Evolutionary conservation across 2,113 vertebrate species (phyloP).

Genomic region (Tychaedon coryphoeus): DNA sequence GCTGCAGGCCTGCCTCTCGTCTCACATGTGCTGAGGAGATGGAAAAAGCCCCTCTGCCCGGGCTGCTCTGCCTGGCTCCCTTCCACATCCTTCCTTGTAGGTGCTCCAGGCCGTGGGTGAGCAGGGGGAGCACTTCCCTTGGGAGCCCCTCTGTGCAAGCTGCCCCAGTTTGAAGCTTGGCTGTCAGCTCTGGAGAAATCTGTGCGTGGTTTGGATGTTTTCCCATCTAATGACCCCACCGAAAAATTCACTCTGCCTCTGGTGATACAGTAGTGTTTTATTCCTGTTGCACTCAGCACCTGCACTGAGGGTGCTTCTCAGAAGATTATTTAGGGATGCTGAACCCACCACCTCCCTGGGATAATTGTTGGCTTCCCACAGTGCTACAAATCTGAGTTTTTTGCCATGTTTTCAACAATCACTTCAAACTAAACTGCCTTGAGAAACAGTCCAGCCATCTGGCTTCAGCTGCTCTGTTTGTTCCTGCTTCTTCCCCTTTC

Average conservation of each 20-base stretch:
- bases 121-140: not conserved
- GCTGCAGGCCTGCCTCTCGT: not conserved
- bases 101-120: not conserved
- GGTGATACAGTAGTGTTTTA: not conserved
- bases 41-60: not conserved
- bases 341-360: not conserved
- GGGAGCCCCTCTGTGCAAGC: not conserved
- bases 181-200: not conserved
- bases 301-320: not conserved
- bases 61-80: not conserved
- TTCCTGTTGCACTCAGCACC: not conserved
- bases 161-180: accelerated
- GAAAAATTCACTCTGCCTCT: not conserved
- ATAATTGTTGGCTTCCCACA: not conserved
- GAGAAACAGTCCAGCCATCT: not conserved
- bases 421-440: not conserved
- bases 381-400: not conserved
- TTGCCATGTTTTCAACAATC: not conserved
- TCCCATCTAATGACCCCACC: not conserved
- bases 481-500: not conserved
- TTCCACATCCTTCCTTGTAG: not conserved
- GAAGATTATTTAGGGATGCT: not conserved
- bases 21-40: not conserved
- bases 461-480: constrained; percentile 27
- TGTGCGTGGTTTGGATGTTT: not conserved